phyloP scores from a whole-genome alignment of 2,888 invertebrate species.

The Epirrhoe alternata region DNA sequence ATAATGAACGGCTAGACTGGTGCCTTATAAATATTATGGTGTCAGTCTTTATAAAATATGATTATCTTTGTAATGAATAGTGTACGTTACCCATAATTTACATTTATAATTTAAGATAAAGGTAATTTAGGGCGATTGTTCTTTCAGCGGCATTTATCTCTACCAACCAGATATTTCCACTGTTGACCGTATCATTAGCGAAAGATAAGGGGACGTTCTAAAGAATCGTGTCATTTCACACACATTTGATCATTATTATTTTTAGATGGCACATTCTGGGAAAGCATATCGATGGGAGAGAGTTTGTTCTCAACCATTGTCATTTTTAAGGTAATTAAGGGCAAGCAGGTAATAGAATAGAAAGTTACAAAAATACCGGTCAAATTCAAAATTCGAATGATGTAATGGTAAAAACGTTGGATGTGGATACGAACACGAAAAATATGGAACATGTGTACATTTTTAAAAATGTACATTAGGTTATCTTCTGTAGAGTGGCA shows the following conservation, averaged over 20 bases:
- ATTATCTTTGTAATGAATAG: not conserved
- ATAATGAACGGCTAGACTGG: constrained; percentile 1
- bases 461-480: not conserved
- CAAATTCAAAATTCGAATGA: not conserved
- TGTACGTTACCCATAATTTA: not conserved
- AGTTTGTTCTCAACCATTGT: constrained; percentile 20
- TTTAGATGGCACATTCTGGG: constrained; percentile 4
- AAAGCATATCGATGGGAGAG: constrained; percentile 6
- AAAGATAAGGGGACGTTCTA: constrained; percentile 9
- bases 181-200: constrained; percentile 23
- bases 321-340: constrained; percentile 31
- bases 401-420: not conserved
- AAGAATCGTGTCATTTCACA: constrained; percentile 11
- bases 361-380: constrained; percentile 19
- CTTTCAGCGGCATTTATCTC: constrained; percentile 7
- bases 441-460: not conserved
- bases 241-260: constrained; percentile 12
- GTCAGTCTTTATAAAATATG: not conserved
- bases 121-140: not conserved
- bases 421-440: not conserved
- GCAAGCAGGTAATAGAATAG: constrained; percentile 38
- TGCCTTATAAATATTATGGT: not conserved
- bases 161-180: constrained; percentile 16
- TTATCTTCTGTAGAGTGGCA: constrained; percentile 1
- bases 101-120: not conserved